A percentile compares a stretch with the other conserved stretches of the same genome.
These are phyloP conservation scores for Dicrostonyx torquatus DNA, from an alignment of 2,797 vertebrate genomes.

Conservation along the genomic window DNA sequence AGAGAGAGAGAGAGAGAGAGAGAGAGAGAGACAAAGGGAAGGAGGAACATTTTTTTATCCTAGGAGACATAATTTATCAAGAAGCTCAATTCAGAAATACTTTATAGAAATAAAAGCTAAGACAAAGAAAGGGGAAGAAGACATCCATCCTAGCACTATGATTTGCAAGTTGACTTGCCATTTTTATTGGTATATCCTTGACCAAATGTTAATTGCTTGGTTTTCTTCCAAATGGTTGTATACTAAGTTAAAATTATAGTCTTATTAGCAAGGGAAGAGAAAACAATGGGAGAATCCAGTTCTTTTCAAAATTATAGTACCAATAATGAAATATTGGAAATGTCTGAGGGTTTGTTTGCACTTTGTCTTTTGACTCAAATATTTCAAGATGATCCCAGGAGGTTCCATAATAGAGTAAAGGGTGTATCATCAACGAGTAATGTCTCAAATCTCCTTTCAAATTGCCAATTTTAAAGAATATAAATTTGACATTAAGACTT, in stretches of 20 bases:
- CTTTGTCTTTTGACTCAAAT: not conserved
- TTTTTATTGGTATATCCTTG: not conserved
- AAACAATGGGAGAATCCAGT: not conserved
- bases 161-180: not conserved
- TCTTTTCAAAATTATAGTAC: not conserved
- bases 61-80: not conserved
- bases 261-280: not conserved
- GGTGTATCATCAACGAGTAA: not conserved
- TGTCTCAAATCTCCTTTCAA: not conserved
- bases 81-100: not conserved
- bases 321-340: not conserved
- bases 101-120: not conserved
- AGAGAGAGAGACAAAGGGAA: not conserved
- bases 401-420: not conserved
- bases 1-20: not conserved
- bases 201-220: not conserved
- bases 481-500: not conserved
- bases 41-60: not conserved
- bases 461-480: not conserved
- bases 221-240: slow-evolving; percentile 3
- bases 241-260: not conserved
- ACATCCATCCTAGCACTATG: not conserved
- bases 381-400: not conserved
- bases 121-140: not conserved
- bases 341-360: not conserved